These are phyloP conservation scores for Melipona bicolor DNA, from an alignment of 2,888 invertebrate species.

Conservation along the genomic window DNA sequence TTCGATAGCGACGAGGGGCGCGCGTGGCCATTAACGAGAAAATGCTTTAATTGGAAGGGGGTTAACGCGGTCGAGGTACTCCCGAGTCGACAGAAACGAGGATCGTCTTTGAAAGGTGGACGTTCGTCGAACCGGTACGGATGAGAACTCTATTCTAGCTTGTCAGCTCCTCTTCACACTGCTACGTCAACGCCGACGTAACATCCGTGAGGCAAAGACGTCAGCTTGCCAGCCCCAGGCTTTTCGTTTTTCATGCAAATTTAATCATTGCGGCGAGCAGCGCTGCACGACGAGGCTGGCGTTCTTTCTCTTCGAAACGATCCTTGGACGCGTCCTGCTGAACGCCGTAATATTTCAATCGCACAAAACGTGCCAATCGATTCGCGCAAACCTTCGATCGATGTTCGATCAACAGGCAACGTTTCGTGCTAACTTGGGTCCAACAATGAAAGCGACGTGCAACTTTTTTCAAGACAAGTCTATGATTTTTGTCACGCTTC, in stretches of 20 bases:
- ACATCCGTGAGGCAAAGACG: slow-evolving; percentile 9
- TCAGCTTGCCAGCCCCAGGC: slow-evolving; percentile 1
- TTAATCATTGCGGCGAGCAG: slow-evolving; percentile 36
- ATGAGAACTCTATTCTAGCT: slow-evolving; percentile 52
- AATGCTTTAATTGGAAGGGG: slow-evolving; percentile 42
- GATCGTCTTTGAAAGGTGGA: not conserved
- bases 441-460: not conserved
- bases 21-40: slow-evolving; percentile 24
- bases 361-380: not conserved
- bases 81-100: slow-evolving; percentile 5
- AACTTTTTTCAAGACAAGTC: not conserved
- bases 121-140: not conserved
- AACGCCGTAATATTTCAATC: slow-evolving; percentile 21
- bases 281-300: not conserved
- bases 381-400: not conserved
- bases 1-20: not conserved
- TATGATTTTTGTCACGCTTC: not conserved
- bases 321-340: slow-evolving; percentile 1
- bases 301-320: not conserved
- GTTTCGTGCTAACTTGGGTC: not conserved
- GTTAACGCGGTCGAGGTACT: not conserved
- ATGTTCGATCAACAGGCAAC: not conserved
- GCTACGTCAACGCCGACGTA: slow-evolving; percentile 11
- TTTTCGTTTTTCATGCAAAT: slow-evolving; percentile 49
- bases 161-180: slow-evolving; percentile 26